Evolutionary conservation across 2,888 invertebrate species (phyloP).

Genomic region (Drosophila longiperda): DNA sequence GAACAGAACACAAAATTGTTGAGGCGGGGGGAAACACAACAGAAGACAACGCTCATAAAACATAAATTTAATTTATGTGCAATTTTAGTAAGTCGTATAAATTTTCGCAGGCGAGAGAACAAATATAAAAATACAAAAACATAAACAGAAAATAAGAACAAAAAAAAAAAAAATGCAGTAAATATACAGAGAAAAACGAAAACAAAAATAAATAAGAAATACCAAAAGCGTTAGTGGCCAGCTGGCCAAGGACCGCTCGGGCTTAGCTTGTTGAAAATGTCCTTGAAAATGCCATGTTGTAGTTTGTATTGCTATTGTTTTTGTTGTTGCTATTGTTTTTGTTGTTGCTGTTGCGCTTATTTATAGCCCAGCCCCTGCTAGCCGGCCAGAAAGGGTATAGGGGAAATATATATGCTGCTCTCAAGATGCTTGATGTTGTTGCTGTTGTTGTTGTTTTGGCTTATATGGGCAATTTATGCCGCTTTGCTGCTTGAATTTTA

Average conservation of each 20-base stretch:
- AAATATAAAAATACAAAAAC: conserved; percentile 30
- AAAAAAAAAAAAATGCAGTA: conserved; percentile 2
- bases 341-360: conserved; percentile 51
- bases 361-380: conserved; percentile 54
- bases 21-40: conserved; percentile 38
- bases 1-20: conserved; percentile 30
- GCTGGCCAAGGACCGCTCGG: conserved; percentile 55
- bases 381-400: conserved; percentile 66
- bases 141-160: conserved; percentile 19
- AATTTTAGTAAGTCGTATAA: conserved; percentile 81
- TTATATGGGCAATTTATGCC: conserved; percentile 62
- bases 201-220: conserved; percentile 56
- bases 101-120: conserved; percentile 64
- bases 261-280: conserved; percentile 60
- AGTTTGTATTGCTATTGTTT: conserved; percentile 35
- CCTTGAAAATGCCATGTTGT: conserved; percentile 68
- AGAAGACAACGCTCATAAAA: conserved; percentile 79
- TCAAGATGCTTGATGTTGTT: conserved; percentile 45
- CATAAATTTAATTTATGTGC: conserved; percentile 81
- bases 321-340: conserved; percentile 37
- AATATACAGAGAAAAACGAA: background rate
- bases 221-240: conserved; percentile 55
- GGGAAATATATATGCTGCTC: conserved; percentile 54
- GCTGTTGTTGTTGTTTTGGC: conserved; percentile 29
- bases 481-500: conserved; percentile 65